These are phyloP conservation scores for Uropsilus gracilis DNA, from an alignment of 2,113 vertebrate genomes.

Conservation along the genomic window DNA sequence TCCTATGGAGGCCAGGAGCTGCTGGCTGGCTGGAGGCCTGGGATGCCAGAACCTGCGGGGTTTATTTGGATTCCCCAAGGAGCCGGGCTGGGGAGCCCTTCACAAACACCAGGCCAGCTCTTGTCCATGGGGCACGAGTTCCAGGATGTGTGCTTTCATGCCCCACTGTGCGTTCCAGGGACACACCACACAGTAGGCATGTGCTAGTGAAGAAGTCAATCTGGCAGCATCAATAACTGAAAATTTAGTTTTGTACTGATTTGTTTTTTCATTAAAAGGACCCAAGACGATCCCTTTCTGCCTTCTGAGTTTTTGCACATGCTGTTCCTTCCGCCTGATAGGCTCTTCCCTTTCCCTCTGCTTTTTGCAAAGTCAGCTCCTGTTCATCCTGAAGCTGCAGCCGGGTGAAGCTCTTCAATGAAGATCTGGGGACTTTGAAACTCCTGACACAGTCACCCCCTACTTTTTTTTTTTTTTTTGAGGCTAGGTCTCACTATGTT, in stretches of 20 bases:
- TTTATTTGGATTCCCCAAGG: slow-evolving; percentile 77
- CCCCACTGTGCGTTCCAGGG: slow-evolving; percentile 26
- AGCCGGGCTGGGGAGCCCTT: slow-evolving; percentile 50
- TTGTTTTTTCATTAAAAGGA: not conserved
- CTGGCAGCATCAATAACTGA: slow-evolving; percentile 1
- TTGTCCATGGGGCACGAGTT: slow-evolving; percentile 37
- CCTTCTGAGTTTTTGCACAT: not conserved
- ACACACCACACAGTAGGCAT: not conserved
- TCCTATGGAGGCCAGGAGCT: not conserved
- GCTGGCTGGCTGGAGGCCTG: slow-evolving; percentile 14
- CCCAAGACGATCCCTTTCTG: not conserved
- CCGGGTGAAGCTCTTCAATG: not conserved
- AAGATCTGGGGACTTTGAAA: not conserved
- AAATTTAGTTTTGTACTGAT: slow-evolving; percentile 12
- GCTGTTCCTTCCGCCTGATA: not conserved
- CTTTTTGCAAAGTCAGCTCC: not conserved
- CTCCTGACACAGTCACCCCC: not conserved
- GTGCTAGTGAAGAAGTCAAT: slow-evolving; percentile 44
- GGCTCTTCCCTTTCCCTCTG: not conserved
- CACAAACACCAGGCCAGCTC: slow-evolving; percentile 49
- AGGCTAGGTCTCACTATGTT: too few species aligned
- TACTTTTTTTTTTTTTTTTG: too few species aligned
- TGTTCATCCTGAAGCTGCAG: not conserved
- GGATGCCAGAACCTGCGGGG: slow-evolving; percentile 62
- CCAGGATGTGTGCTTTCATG: slow-evolving; percentile 47